Base-by-base conservation (phyloP, 2,113 vertebrate genomes). In the Cavia aperea region DNA sequence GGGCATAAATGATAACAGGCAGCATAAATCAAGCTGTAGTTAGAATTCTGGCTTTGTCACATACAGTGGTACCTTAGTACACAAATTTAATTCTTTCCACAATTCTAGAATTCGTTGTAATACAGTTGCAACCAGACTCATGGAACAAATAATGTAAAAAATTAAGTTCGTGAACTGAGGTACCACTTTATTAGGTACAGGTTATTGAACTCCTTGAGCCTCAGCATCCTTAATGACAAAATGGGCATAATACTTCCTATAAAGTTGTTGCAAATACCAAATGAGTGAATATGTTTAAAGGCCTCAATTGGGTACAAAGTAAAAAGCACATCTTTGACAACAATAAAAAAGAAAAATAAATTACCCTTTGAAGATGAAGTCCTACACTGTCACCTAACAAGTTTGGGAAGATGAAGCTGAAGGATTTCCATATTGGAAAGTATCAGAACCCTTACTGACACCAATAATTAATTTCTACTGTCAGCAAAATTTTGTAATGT, bases 191-290 rank as follows among this genome's bases (percentile, higher is more conserved):
- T 51, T 49, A 77, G 49, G 31, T 81, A 29, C 33, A 68, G 68
- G 21, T n/a, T 39, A 86, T 7, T 86, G 68, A 93, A 89, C 33
- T n/a, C 63, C 43, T 86, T 62, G 49, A 77, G 8, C n/a, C 51
- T 92, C 81, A 36, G 86, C 82, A 90, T 93, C 79, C 66, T 81
- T 75, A 51, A 86, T 7, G 46, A 92, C 18, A 87, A 87, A 62
- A 72, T 31, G 49, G 24, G 13, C n/a, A 46, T 36, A 72, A 36
- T 26, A 72, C 31, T 63, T 81, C 19, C 81, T 62, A 78, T 0
- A 85, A 31, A 86, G 24, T 23, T 78, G 8, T 49, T 63, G 12
- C 49, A 88, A 78, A 51, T 31, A 6, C 72, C 43, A 46, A 75
- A 46, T 14, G n/a, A 49, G 24, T 49, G 29, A 49, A 83, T 58